Conservation (phyloP, 1,140 invertebrate species). For the Drosophila parvula region DNA sequence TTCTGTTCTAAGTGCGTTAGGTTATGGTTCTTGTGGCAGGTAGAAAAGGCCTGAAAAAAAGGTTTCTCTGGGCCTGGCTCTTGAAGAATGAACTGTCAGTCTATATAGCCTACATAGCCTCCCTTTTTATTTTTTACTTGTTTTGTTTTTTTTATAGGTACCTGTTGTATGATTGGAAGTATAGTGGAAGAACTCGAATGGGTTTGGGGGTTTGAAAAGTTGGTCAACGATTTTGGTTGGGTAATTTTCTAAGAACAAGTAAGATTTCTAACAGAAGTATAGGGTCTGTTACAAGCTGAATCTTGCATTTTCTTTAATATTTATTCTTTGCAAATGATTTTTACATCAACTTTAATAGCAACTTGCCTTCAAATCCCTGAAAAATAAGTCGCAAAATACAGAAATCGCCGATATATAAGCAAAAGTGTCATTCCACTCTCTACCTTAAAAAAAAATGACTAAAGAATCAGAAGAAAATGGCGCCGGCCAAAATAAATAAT, state of each 20-base stretch:
- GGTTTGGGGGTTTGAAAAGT: not conserved
- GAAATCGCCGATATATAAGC: not conserved
- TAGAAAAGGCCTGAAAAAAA: conserved; percentile 28
- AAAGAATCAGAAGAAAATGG: conserved; percentile 37
- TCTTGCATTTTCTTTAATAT: not conserved
- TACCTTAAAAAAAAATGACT: conserved; percentile 27
- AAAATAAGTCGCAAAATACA: not conserved
- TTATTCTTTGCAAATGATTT: not conserved
- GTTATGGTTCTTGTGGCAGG: conserved; percentile 53
- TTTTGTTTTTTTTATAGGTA: conserved; percentile 2
- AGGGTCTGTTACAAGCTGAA: not conserved
- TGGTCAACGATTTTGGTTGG: not conserved
- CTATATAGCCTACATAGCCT: conserved; percentile 1
- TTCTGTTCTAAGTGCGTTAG: conserved; percentile 50
- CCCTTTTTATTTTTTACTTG: conserved; percentile 5
- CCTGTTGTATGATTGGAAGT: conserved; percentile 27
- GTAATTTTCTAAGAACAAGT: not conserved
- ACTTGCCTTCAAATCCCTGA: not conserved
- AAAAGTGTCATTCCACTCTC: conserved; percentile 53
- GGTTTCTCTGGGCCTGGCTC: conserved; percentile 2
- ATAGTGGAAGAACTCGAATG: not conserved
- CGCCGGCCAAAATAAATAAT: conserved; percentile 38
- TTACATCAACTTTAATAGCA: too few species aligned
- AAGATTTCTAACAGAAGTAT: not conserved
- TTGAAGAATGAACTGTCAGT: conserved; percentile 61